These are phyloP conservation scores for Pseudopipra pipra DNA, from an alignment of 2,113 vertebrate genomes.

Conservation along the genomic window DNA sequence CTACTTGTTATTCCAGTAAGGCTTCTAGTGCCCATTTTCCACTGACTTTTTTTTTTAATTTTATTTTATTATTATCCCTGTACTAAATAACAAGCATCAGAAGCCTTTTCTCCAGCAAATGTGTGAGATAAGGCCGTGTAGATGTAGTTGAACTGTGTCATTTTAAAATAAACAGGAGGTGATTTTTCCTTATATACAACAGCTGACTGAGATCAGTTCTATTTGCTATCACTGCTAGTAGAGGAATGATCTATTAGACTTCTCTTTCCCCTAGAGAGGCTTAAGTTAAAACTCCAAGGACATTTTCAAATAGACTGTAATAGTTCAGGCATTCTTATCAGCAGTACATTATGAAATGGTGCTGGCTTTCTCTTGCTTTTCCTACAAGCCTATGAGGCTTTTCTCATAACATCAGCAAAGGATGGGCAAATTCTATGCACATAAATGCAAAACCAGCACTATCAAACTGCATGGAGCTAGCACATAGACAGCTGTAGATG, in stretches of 20 bases:
- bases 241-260: slow-evolving; percentile 54
- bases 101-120: slow-evolving; percentile 5
- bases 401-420: background rate
- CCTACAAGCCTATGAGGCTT: background rate
- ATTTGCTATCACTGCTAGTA: slow-evolving; percentile 40
- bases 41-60: background rate
- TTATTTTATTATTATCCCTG: background rate
- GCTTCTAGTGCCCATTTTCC: background rate
- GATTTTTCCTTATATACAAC: slow-evolving; percentile 32
- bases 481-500: background rate
- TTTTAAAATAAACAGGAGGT: slow-evolving; percentile 35
- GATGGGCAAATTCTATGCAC: background rate
- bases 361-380: slow-evolving; percentile 19
- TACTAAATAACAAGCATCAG: background rate
- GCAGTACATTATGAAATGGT: slow-evolving; percentile 8
- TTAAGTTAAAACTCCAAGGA: slow-evolving; percentile 56
- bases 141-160: background rate
- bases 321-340: slow-evolving; percentile 49
- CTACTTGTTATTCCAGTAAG: background rate
- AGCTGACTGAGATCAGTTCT: slow-evolving; percentile 31
- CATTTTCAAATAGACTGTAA: slow-evolving; percentile 43
- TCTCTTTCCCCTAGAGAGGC: slow-evolving; percentile 38
- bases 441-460: background rate
- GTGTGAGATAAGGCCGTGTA: slow-evolving; percentile 15
- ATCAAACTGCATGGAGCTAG: background rate